Base-by-base conservation (phyloP, 2,113 vertebrate species). In the Trochalopteron elliotii region DNA sequence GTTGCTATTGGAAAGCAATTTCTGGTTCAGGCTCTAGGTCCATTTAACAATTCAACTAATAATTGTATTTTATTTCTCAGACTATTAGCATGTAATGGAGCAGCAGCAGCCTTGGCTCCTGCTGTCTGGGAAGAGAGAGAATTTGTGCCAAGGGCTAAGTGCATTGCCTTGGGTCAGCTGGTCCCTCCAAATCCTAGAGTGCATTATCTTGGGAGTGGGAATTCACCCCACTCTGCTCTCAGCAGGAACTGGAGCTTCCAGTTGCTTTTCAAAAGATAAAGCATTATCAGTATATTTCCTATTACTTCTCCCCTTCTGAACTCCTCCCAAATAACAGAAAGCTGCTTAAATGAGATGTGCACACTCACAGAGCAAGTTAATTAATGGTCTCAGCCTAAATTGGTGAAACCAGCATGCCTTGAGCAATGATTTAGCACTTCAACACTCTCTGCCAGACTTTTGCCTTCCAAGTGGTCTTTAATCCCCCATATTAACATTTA, bases 21-120 rank as follows among this genome's bases (percentile, higher is more conserved):
- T 92, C 94, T 85, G 35, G 53, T 75, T 87, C 74, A 87, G 81
- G 84, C 79, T 93, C 60, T 83, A 94, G 77, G 89, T 81, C 87
- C 77, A 47, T 93, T 96, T 97, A 96, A 97, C 93, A 94, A 96
- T 80, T 82, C 61, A 82, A 33, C 74, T 94, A 94, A 95, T 93
- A 93, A 91, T 31, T 91, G 15, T 68, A 61, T 91, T 97, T 94
- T 45, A 92, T 94, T 91, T 97, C 72, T 92, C 84, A 85, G 56
- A n/a, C 56, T 78, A 68, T 67, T 77, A 64, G 70, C 69, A 64
- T 20, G 20, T 70, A 70, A 94, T 91, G 68, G 72, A 87, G 85
- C 74, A 91, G 70, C 59, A 11, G 81, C 91, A 88, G 61, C 61
- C 81, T 71, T 55, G 56, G 76, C 35, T 95, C 56, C 63, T 59